These are phyloP conservation scores for Oriolus oriolus DNA, from an alignment of 2,113 vertebrate species.

Conservation along the genomic window DNA sequence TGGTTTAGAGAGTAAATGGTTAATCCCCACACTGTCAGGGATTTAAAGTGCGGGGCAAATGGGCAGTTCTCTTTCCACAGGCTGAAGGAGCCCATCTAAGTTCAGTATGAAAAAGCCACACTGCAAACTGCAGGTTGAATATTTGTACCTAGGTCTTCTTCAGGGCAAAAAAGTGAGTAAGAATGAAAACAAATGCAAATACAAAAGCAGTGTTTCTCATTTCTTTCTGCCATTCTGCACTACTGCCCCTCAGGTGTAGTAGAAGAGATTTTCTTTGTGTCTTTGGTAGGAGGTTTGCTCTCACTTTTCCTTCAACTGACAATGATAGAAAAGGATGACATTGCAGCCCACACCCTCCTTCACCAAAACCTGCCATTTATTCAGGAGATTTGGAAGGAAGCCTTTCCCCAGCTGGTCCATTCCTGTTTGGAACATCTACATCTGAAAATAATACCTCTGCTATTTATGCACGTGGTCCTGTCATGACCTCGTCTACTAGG, in stretches of 20 bases:
- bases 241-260: neutral
- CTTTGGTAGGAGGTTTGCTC: neutral
- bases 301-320: neutral
- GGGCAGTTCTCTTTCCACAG: neutral
- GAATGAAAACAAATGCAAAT: neutral
- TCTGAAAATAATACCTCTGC: conserved; percentile 58
- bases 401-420: conserved; percentile 19
- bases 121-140: neutral
- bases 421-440: conserved; percentile 49
- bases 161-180: neutral
- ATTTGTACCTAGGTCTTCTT: neutral
- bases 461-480: conserved; percentile 66
- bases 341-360: neutral
- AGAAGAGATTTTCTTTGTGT: neutral
- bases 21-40: neutral
- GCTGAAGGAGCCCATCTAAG: neutral
- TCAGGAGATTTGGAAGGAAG: neutral
- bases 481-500: conserved; percentile 59
- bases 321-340: neutral
- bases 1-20: neutral
- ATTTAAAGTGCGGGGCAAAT: neutral
- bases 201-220: neutral
- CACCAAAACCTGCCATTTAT: neutral
- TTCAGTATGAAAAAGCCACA: neutral
- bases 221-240: neutral